Conservation (phyloP, 2,888 invertebrate species). For the Punctoribates punctum region DNA sequence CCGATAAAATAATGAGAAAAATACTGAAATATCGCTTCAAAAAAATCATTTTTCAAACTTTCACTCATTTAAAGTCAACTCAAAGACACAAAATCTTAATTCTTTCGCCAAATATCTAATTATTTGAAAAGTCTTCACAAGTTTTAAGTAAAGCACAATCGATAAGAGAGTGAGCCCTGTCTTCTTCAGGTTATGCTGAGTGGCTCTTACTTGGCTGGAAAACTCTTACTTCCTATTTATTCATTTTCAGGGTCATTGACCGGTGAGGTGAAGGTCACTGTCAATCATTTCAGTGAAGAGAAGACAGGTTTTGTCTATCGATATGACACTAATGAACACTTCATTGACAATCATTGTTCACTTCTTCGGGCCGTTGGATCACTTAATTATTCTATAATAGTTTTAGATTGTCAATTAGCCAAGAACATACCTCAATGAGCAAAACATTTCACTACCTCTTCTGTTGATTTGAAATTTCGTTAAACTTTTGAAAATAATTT, state of each 20-base stretch:
- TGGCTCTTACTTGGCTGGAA: background rate
- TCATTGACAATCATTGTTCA: too few species aligned
- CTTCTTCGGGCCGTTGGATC: too few species aligned
- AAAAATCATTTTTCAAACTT: background rate
- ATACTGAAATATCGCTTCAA: background rate
- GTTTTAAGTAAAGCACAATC: background rate
- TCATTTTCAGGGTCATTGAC: slow-evolving; percentile 26
- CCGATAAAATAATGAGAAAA: slow-evolving; percentile 17
- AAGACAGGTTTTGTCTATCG: too few species aligned
- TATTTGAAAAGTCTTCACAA: background rate
- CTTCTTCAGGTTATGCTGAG: background rate
- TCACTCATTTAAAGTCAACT: background rate
- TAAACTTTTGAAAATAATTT: too few species aligned
- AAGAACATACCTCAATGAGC: too few species aligned
- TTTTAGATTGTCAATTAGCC: too few species aligned
- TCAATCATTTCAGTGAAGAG: background rate
- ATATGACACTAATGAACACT: too few species aligned
- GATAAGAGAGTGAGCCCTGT: slow-evolving; percentile 7
- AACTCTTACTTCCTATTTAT: slow-evolving; percentile 34
- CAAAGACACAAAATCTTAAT: background rate
- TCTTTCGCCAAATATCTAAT: background rate
- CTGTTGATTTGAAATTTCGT: too few species aligned
- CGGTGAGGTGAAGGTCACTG: slow-evolving; percentile 27
- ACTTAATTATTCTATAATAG: too few species aligned
- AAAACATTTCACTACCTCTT: too few species aligned